Percentiles rank a stretch among this genome's conserved stretches.
Evolutionary conservation across 2,797 vertebrate species (phyloP).

Genomic region (Falco peregrinus): DNA sequence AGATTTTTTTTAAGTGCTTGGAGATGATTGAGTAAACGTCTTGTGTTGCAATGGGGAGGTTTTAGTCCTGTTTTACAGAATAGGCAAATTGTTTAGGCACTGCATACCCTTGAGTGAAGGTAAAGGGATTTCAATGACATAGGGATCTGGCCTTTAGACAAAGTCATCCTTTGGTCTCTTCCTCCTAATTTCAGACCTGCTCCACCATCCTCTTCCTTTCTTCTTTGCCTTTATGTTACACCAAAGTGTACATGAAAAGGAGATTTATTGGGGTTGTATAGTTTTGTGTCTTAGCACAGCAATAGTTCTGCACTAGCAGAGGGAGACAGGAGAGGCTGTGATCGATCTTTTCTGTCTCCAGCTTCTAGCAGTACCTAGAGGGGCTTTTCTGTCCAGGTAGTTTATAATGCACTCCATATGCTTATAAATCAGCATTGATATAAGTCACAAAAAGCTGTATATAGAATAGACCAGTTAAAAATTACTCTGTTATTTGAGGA

Average conservation of each 20-base stretch:
- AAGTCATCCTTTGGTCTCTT: not conserved
- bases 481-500: not conserved
- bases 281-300: not conserved
- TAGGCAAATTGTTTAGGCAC: not conserved
- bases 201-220: not conserved
- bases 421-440: constrained; percentile 22
- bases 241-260: not conserved
- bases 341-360: not conserved
- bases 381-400: not conserved
- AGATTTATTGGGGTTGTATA: not conserved
- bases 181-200: not conserved
- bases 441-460: not conserved
- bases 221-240: not conserved
- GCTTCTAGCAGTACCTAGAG: constrained; percentile 2
- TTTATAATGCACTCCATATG: not conserved
- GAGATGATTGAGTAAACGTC: not conserved
- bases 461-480: not conserved
- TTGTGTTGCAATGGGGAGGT: not conserved
- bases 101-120: not conserved
- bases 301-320: not conserved
- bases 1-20: not conserved
- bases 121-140: not conserved
- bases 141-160: not conserved
- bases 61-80: not conserved
- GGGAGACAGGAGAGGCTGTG: not conserved